Evolutionary conservation across 2,888 invertebrate species (phyloP).

Genomic region (Pterostichus niger): DNA sequence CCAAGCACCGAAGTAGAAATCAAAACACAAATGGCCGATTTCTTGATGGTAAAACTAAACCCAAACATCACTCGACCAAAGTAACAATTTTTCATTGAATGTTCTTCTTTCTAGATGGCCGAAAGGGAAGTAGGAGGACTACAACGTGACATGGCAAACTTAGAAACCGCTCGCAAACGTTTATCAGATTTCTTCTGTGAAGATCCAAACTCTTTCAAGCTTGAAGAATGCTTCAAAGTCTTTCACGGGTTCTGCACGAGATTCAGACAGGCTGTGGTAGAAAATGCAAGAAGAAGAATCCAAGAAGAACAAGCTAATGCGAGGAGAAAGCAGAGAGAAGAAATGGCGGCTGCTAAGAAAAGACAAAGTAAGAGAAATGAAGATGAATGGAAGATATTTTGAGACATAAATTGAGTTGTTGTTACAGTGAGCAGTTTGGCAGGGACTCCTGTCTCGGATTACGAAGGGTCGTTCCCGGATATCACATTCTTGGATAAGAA

Average conservation of each 20-base stretch:
- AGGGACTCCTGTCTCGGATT: slow-evolving; percentile 86
- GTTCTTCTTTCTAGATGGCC: slow-evolving; percentile 81
- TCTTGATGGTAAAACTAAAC: slow-evolving; percentile 83
- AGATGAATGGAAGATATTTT: background rate
- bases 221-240: slow-evolving; percentile 96
- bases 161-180: slow-evolving; percentile 88
- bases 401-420: background rate
- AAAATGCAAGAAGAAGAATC: slow-evolving; percentile 90
- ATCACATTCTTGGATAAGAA: slow-evolving; percentile 86
- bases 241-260: slow-evolving; percentile 93
- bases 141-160: slow-evolving; percentile 89
- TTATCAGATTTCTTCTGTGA: slow-evolving; percentile 97
- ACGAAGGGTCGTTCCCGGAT: slow-evolving; percentile 87
- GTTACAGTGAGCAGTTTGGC: slow-evolving; percentile 82
- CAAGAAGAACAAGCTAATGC: slow-evolving; percentile 93
- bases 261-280: slow-evolving; percentile 90
- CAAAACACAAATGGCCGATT: slow-evolving; percentile 92
- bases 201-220: slow-evolving; percentile 91
- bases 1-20: slow-evolving; percentile 89
- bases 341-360: slow-evolving; percentile 82
- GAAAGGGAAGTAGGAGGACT: slow-evolving; percentile 88
- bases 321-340: slow-evolving; percentile 86
- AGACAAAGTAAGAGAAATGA: slow-evolving; percentile 79
- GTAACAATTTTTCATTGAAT: slow-evolving; percentile 25
- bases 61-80: slow-evolving; percentile 27